phyloP scores from a whole-genome alignment of 2,888 invertebrate genomes.

The Nemurella pictetii region DNA sequence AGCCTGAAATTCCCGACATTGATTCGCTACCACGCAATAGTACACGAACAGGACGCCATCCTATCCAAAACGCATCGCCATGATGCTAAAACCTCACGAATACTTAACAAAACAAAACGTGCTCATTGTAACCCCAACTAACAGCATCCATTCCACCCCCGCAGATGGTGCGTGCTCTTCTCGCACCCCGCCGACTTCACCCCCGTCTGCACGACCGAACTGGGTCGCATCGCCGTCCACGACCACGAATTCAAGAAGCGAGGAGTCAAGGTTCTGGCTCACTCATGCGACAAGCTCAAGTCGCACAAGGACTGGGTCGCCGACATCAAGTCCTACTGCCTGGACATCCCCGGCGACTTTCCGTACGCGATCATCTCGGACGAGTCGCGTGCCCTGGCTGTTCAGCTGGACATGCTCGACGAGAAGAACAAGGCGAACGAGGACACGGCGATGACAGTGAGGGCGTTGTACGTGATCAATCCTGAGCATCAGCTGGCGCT shows the following conservation, averaged over 20 bases:
- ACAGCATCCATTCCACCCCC: no score
- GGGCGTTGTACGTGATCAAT: conserved; percentile 78
- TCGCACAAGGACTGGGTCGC: conserved; percentile 38
- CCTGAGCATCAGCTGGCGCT: conserved; percentile 78
- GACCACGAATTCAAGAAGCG: conserved; percentile 69
- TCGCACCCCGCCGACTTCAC: conserved; percentile 90
- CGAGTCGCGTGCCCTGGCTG: conserved; percentile 69
- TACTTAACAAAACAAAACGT: no score
- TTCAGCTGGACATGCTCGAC: conserved; percentile 77
- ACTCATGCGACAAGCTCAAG: conserved; percentile 75
- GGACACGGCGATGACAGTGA: conserved; percentile 69
- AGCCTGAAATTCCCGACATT: no score
- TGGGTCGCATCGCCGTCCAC: conserved; percentile 74
- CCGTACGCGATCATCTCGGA: conserved; percentile 85
- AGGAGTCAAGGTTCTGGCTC: conserved; percentile 74
- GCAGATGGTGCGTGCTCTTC: conserved; percentile 83
- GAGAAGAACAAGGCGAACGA: conserved; percentile 68
- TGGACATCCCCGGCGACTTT: conserved; percentile 70
- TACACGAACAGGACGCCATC: no score
- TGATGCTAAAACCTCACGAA: no score
- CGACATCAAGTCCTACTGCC: conserved; percentile 70
- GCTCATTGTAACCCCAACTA: no score
- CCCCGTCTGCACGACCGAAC: conserved; percentile 87
- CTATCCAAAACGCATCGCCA: no score
- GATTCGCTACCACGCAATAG: no score